phyloP scores from a whole-genome alignment of 2,797 vertebrate species.

The Chaunax sp. region DNA sequence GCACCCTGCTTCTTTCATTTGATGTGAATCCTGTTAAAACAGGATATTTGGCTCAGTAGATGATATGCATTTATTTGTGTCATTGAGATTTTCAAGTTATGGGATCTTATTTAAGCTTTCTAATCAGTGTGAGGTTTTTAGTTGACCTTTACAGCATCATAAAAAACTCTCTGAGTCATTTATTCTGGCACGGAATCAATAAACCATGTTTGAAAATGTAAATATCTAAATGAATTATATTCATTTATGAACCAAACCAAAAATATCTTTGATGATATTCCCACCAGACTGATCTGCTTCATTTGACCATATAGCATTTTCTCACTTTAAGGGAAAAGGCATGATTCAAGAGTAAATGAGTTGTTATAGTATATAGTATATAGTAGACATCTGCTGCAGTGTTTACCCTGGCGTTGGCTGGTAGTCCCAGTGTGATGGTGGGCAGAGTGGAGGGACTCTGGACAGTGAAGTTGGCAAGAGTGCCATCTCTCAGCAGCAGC shows the following conservation, averaged over 20 bases:
- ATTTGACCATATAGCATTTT: not conserved
- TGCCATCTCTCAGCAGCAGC: conserved; percentile 86
- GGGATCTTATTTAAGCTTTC: not conserved
- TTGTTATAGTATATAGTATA: not conserved
- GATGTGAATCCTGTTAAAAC: conserved; percentile 14
- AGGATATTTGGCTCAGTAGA: not conserved
- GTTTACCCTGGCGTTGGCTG: conserved; percentile 89
- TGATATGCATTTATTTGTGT: not conserved
- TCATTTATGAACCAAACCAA: not conserved
- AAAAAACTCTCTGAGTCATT: not conserved
- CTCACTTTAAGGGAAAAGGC: not conserved
- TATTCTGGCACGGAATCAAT: not conserved
- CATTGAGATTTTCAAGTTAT: conserved; percentile 10
- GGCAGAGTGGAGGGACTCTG: conserved; percentile 86
- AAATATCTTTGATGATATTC: not conserved
- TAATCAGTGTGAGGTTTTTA: not conserved
- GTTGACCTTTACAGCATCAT: not conserved
- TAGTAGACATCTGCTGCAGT: not conserved
- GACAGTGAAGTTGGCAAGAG: conserved; percentile 88
- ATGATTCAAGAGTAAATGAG: not conserved
- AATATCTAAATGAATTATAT: not conserved
- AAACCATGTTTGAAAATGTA: too few species aligned
- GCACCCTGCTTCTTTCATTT: conserved; percentile 8
- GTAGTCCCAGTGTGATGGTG: conserved; percentile 92
- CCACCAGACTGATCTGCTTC: not conserved